Evolutionary conservation across 2,888 invertebrate species (phyloP), one percentile per base, ranked within the genome.

Genomic region (Hydropsyche betteni): DNA sequence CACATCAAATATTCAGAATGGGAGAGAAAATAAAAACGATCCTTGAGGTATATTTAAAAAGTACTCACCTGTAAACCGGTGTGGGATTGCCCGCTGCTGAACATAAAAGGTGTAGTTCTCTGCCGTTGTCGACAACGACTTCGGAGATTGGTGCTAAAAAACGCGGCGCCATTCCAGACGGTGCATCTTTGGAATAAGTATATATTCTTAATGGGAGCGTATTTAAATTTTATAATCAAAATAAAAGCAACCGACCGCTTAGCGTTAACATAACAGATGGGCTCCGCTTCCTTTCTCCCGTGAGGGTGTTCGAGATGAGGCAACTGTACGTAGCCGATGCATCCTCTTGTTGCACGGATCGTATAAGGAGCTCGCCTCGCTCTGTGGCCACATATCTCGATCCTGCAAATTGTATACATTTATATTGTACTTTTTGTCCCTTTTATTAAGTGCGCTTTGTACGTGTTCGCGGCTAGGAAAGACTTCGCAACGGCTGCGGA

Each of bases 251-350:
- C 84, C 82, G 83, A 92, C 94, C 93, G 84, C 92, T 91, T 38
- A 94, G 90, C 77, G 92, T 89, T 70, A 94, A 84, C 81, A 89
- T 88, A 5, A 91, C 90, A 0, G 92, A 87, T 50, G 92, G 89
- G 81, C 93, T 94, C 79, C 92, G 89, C 81, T 91, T 89, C 80
- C 92, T 90, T 81, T 93, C 94, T 0, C 93, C 93, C 0, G 94
- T 96, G 74, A 96, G 86, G 0, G 91, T 88, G 83, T 96, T 94
- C 76, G 92, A 89, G 0, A 94, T 93, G 80, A 93, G 89, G 82
- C 96, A 96, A 55, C 92, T 90, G 83, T 93, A 96, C 69, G 90
- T 89, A 38, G 91, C 90, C 80, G 89, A 85, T 53, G 90, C 89
- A 82, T 96, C 96, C 79, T 92, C 92, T 0, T 90, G 85, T 51